Conservation (phyloP, 2,797 vertebrate genomes). For the Myripristis jacobus region DNA sequence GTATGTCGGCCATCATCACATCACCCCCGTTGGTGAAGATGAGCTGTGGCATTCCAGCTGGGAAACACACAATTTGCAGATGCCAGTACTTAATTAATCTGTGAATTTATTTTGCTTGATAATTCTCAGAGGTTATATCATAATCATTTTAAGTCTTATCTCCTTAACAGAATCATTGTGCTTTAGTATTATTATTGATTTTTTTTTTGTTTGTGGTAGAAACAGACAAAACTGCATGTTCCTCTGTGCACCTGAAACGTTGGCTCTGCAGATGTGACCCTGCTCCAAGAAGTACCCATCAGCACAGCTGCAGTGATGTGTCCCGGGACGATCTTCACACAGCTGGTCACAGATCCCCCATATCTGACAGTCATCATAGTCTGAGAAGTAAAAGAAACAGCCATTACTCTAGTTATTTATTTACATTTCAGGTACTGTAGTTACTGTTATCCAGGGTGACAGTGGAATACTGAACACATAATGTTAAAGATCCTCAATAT, state of each 20-base stretch:
- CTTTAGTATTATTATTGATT: too few relatives aligned
- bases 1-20: constrained; percentile 82
- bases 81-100: not conserved
- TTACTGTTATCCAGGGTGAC: too few relatives aligned
- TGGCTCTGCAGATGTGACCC: constrained; percentile 80
- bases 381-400: constrained; percentile 54
- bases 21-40: constrained; percentile 82
- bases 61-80: constrained; percentile 24
- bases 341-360: constrained; percentile 86
- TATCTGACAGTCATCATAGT: constrained; percentile 83
- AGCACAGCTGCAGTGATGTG: constrained; percentile 81
- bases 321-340: constrained; percentile 82
- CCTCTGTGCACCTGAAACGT: constrained; percentile 73
- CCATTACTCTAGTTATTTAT: too few relatives aligned
- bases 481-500: too few relatives aligned
- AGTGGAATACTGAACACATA: too few relatives aligned
- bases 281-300: constrained; percentile 81
- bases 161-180: not conserved
- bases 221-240: not conserved
- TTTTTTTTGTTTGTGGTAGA: too few relatives aligned
- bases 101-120: too few relatives aligned
- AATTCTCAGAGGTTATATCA: too few relatives aligned
- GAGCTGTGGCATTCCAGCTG: constrained; percentile 80
- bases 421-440: too few relatives aligned
- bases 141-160: too few relatives aligned